Evolutionary conservation across 2,888 invertebrate species (phyloP).

Genomic region (Meloe dianella): DNA sequence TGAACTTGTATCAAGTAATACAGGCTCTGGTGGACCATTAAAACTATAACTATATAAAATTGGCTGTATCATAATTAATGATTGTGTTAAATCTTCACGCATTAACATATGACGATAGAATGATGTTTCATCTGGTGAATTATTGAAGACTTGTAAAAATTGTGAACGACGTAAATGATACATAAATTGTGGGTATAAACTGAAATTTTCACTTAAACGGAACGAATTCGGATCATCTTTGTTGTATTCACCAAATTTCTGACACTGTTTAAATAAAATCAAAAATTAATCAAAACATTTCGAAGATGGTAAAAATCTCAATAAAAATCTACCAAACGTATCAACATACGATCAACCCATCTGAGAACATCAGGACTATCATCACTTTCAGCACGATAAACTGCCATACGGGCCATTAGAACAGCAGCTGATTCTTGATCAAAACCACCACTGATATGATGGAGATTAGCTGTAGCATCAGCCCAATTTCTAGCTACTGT

Average conservation of each 20-base stretch:
- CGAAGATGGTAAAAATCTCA: slow-evolving; percentile 5
- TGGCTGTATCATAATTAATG: slow-evolving; percentile 99
- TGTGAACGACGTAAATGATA: slow-evolving; percentile 98
- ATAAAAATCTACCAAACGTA: slow-evolving; percentile 79
- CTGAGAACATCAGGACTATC: slow-evolving; percentile 97
- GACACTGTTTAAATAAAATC: slow-evolving; percentile 73
- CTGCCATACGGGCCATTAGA: slow-evolving; percentile 95
- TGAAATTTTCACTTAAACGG: slow-evolving; percentile 94
- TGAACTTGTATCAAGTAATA: slow-evolving; percentile 94
- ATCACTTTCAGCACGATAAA: slow-evolving; percentile 92
- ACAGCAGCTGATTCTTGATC: slow-evolving; percentile 99
- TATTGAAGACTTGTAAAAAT: slow-evolving; percentile 99
- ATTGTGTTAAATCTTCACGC: slow-evolving; percentile 96
- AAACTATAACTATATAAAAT: slow-evolving; percentile 98
- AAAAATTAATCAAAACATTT: neutral
- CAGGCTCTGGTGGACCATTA: slow-evolving; percentile 96
- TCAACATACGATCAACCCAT: slow-evolving; percentile 98
- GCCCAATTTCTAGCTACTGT: slow-evolving; percentile 99
- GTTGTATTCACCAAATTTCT: slow-evolving; percentile 98
- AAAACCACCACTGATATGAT: slow-evolving; percentile 92
- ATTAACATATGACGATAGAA: slow-evolving; percentile 98
- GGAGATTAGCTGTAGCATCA: slow-evolving; percentile 87
- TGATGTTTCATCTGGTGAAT: slow-evolving; percentile 99
- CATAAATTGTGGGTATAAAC: slow-evolving; percentile 99
- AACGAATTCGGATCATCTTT: slow-evolving; percentile 98